Conservation (phyloP, 2,888 invertebrate genomes). For the Leptogaster cylindrica region DNA sequence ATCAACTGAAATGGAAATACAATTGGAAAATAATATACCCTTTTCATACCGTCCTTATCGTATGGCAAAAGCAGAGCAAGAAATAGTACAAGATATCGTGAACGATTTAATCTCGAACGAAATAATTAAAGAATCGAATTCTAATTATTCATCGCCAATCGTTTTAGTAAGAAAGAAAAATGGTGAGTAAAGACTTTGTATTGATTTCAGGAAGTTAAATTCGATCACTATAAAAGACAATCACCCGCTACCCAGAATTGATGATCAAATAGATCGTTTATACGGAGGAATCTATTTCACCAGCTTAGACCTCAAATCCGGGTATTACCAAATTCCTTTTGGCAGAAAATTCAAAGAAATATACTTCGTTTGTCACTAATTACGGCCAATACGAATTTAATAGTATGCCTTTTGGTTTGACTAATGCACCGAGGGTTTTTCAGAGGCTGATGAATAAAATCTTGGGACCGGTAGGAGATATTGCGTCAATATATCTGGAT, state of each 20-base stretch:
- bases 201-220: constrained; percentile 1
- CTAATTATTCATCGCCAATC: not conserved
- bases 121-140: constrained; percentile 2
- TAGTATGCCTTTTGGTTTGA: not conserved
- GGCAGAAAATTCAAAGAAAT: not conserved
- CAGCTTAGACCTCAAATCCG: not conserved
- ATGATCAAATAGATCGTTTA: constrained; percentile 2
- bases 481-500: constrained; percentile 8
- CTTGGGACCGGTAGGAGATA: not conserved
- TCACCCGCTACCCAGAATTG: constrained; percentile 12
- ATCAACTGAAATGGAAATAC: constrained; percentile 48
- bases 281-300: constrained; percentile 1
- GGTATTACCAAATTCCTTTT: not conserved
- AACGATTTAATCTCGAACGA: not conserved
- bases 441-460: not conserved
- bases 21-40: constrained; percentile 24
- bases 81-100: not conserved
- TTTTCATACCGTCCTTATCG: constrained; percentile 7
- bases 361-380: not conserved
- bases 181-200: not conserved
- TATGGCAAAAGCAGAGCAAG: not conserved
- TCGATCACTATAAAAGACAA: not conserved
- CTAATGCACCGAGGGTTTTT: not conserved
- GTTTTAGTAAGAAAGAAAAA: constrained; percentile 1
- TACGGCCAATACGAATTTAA: constrained; percentile 12